phyloP scores from a whole-genome alignment of 92 coral and sea anemone genomes.

The Palythoa heliodiscus region DNA sequence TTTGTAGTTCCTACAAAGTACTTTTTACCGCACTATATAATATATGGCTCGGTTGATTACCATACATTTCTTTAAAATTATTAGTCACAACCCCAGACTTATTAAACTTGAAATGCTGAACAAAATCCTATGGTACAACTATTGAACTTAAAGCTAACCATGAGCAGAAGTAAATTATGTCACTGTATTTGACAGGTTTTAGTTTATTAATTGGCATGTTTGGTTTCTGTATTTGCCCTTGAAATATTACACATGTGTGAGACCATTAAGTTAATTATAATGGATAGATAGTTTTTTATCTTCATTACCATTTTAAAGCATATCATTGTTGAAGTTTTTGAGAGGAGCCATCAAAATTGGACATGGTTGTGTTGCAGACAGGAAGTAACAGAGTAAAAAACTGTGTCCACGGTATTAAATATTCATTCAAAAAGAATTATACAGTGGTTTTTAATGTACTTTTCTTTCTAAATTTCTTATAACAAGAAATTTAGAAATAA shows the following conservation, averaged over 20 bases:
- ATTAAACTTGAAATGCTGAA: not conserved
- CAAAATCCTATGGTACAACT: not conserved
- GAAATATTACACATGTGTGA: constrained; percentile 18
- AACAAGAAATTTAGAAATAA: constrained; percentile 1
- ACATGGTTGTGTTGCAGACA: constrained; percentile 18
- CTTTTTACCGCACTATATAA: not conserved
- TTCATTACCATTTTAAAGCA: constrained; percentile 19
- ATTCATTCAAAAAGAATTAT: not conserved
- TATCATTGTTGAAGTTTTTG: constrained; percentile 2
- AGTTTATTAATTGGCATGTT: constrained; percentile 1
- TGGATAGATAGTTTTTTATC: constrained; percentile 21
- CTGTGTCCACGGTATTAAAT: constrained; percentile 2
- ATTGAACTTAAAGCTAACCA: not conserved
- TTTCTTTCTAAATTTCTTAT: not conserved
- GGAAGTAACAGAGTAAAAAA: constrained; percentile 1
- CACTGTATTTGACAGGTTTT: constrained; percentile 1
- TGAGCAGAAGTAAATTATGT: constrained; percentile 1
- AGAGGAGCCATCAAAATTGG: constrained; percentile 11
- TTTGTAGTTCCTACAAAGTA: no score
- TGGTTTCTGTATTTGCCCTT: constrained; percentile 24
- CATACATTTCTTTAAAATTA: not conserved
- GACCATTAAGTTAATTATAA: constrained; percentile 17
- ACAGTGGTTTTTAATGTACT: constrained; percentile 2
- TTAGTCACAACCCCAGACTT: no score
- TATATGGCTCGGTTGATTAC: not conserved